Percentiles rank a stretch among this genome's conserved stretches.
Conservation (phyloP, 1,140 invertebrate species). For the Lutraria rhynchaena region DNA sequence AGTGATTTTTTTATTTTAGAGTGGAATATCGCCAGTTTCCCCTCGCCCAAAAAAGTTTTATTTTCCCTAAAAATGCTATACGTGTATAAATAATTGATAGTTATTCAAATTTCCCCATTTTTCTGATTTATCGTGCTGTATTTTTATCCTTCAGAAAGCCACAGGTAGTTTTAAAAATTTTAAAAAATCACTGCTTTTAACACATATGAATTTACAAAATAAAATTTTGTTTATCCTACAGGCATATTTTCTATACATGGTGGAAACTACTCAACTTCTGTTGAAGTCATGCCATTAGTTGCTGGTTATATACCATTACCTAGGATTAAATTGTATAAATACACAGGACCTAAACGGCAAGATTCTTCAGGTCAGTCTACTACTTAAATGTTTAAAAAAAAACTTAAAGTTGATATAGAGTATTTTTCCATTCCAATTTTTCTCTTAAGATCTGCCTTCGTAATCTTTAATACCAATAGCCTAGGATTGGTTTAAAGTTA, state of each 20-base stretch:
- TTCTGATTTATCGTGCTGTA: neutral
- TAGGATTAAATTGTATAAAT: slow-evolving; percentile 93
- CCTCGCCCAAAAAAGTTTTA: neutral
- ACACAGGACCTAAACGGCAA: slow-evolving; percentile 82
- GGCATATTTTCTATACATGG: slow-evolving; percentile 91
- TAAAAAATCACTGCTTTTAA: neutral
- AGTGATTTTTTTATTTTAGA: too few species aligned
- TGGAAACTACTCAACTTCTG: slow-evolving; percentile 88
- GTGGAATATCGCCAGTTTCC: too few species aligned
- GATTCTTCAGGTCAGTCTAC: neutral
- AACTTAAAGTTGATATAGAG: too few species aligned
- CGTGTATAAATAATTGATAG: neutral
- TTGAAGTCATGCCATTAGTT: slow-evolving; percentile 95
- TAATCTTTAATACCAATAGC: too few species aligned
- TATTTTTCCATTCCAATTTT: too few species aligned
- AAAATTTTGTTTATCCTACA: slow-evolving; percentile 76
- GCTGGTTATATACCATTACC: slow-evolving; percentile 94
- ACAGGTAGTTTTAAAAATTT: too few species aligned
- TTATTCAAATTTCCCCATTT: neutral
- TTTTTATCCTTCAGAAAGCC: neutral
- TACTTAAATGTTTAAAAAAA: too few species aligned
- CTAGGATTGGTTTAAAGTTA: too few species aligned
- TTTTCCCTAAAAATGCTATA: neutral
- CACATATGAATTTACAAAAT: too few species aligned
- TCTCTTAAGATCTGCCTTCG: too few species aligned